These are phyloP conservation scores for Orchestes rusci DNA, from an alignment of 2,888 invertebrate genomes.

Conservation along the genomic window DNA sequence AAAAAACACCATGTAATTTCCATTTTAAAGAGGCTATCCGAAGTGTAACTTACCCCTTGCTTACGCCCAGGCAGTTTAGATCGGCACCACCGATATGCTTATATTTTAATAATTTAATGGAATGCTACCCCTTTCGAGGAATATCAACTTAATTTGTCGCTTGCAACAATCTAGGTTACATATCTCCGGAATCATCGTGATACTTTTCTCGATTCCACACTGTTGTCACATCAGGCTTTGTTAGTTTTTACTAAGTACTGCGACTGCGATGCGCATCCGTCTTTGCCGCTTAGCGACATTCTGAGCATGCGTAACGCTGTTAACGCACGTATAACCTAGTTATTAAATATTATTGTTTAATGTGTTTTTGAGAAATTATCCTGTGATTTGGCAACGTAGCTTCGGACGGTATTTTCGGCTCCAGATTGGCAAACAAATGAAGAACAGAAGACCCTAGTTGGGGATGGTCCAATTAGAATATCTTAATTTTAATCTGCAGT, in stretches of 20 bases:
- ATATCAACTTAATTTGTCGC: slow-evolving; percentile 25
- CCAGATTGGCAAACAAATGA: slow-evolving; percentile 22
- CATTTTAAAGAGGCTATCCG: slow-evolving; percentile 19
- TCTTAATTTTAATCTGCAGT: slow-evolving; percentile 61
- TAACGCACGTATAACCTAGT: neutral
- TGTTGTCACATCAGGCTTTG: slow-evolving; percentile 7
- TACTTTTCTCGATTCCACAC: slow-evolving; percentile 15
- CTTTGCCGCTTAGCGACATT: too few relatives aligned
- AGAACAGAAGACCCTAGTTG: slow-evolving; percentile 18
- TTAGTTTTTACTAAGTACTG: too few relatives aligned
- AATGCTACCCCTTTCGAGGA: slow-evolving; percentile 32
- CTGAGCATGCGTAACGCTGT: too few relatives aligned
- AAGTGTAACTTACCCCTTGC: slow-evolving; percentile 19
- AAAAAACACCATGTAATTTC: slow-evolving; percentile 19
- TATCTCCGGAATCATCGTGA: slow-evolving; percentile 24
- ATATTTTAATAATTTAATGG: slow-evolving; percentile 33
- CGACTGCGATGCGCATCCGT: too few relatives aligned
- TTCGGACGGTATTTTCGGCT: slow-evolving; percentile 2
- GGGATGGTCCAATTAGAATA: slow-evolving; percentile 53
- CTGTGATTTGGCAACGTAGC: slow-evolving; percentile 4
- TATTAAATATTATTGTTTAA: neutral
- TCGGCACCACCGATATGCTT: slow-evolving; percentile 21
- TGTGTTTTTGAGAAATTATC: neutral
- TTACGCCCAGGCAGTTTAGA: slow-evolving; percentile 22
- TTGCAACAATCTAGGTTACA: slow-evolving; percentile 21